phyloP scores from a whole-genome alignment of 2,888 invertebrate species.

The Pantelozetes paolii region DNA sequence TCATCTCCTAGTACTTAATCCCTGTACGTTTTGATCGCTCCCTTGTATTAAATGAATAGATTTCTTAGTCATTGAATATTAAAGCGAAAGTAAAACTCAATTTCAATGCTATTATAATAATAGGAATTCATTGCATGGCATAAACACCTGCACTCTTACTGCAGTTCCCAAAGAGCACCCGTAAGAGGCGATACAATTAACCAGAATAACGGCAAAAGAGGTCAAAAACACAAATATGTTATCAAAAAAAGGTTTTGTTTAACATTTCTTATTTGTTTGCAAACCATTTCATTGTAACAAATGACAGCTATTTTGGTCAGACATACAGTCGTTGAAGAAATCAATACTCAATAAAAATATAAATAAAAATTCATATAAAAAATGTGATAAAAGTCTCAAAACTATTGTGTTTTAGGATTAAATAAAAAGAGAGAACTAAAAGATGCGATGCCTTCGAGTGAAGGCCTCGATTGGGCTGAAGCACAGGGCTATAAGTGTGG shows the following conservation, averaged over 20 bases:
- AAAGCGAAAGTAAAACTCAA: conserved; percentile 3
- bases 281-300: too few relatives aligned
- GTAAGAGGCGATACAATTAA: not conserved
- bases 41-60: not conserved
- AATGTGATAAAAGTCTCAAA: conserved; percentile 7
- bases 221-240: not conserved
- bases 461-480: not conserved
- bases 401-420: too few relatives aligned
- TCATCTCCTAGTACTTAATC: too few relatives aligned
- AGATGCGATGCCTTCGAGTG: not conserved
- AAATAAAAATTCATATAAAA: not conserved
- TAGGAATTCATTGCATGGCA: not conserved
- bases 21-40: too few relatives aligned
- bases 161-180: not conserved
- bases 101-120: not conserved
- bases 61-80: not conserved
- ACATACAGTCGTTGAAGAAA: not conserved
- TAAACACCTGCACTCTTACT: not conserved
- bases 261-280: not conserved
- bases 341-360: conserved; percentile 9
- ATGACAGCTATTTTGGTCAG: not conserved
- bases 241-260: not conserved
- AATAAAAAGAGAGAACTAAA: not conserved
- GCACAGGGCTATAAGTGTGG: not conserved
- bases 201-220: not conserved